Conservation (phyloP, 1,140 invertebrate species). For the Lineus longissimus region DNA sequence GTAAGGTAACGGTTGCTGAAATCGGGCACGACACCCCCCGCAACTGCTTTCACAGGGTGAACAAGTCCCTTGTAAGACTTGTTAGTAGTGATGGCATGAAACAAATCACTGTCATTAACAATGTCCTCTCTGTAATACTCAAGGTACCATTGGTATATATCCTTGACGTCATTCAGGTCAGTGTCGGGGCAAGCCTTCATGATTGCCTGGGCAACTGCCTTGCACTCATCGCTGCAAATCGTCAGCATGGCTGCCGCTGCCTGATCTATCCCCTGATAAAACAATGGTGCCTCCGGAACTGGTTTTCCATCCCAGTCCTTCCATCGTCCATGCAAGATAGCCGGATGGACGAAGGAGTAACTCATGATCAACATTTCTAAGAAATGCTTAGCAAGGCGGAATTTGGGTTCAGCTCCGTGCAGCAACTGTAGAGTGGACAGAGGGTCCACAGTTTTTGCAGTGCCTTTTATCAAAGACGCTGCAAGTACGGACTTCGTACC, state of each 20-base stretch:
- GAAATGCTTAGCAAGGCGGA: too few species aligned
- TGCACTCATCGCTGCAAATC: constrained; percentile 31
- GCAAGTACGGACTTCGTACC: too few species aligned
- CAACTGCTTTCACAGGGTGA: constrained; percentile 33
- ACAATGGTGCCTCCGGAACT: constrained; percentile 27
- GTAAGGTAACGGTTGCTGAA: constrained; percentile 26
- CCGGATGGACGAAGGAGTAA: constrained; percentile 23
- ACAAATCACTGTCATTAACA: neutral
- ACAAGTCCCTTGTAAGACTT: constrained; percentile 28
- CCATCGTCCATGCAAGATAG: constrained; percentile 37
- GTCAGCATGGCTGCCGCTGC: constrained; percentile 23
- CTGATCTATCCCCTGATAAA: constrained; percentile 34
- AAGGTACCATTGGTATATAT: constrained; percentile 32
- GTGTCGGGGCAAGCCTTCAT: constrained; percentile 19
- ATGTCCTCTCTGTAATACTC: constrained; percentile 5
- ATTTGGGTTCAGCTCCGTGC: too few species aligned
- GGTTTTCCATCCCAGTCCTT: constrained; percentile 39
- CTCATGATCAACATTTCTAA: neutral
- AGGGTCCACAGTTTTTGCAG: too few species aligned
- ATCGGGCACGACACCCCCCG: constrained; percentile 28
- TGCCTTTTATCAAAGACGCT: too few species aligned
- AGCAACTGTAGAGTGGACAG: too few species aligned
- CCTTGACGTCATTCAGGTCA: constrained; percentile 26
- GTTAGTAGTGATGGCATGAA: constrained; percentile 27
- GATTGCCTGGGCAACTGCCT: constrained; percentile 26